Evolutionary conservation across 2,113 vertebrate species (phyloP).

Genomic region (Hirundichthys speculiger): DNA sequence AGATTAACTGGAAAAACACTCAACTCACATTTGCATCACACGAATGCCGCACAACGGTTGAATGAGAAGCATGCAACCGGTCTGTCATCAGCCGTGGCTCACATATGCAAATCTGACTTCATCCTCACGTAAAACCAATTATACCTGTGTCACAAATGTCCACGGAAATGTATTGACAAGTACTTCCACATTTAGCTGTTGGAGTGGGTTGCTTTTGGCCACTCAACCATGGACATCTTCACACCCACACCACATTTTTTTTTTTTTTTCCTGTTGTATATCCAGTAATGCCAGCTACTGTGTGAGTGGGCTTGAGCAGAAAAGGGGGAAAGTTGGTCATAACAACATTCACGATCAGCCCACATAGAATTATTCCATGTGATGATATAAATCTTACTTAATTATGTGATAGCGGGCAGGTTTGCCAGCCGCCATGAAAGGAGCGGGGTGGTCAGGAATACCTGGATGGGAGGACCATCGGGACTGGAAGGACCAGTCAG

Average conservation of each 20-base stretch:
- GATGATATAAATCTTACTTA: slow-evolving; percentile 70
- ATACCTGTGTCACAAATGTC: slow-evolving; percentile 47
- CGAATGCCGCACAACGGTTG: slow-evolving; percentile 8
- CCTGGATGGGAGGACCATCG: slow-evolving; percentile 26
- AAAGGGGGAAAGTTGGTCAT: slow-evolving; percentile 28
- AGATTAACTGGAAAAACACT: too few relatives aligned
- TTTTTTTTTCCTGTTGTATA: slow-evolving; percentile 28
- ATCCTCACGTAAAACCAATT: slow-evolving; percentile 23
- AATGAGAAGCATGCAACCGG: not conserved
- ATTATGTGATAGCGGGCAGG: slow-evolving; percentile 51
- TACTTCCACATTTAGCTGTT: slow-evolving; percentile 47
- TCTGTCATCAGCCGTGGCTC: slow-evolving; percentile 38
- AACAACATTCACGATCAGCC: slow-evolving; percentile 56
- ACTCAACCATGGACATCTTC: slow-evolving; percentile 67
- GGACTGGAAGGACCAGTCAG: slow-evolving; percentile 17
- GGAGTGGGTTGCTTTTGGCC: slow-evolving; percentile 67
- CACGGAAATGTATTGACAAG: slow-evolving; percentile 55
- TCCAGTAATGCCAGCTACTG: slow-evolving; percentile 60
- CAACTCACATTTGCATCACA: not conserved
- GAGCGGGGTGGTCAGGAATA: slow-evolving; percentile 51
- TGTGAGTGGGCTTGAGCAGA: slow-evolving; percentile 65
- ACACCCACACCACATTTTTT: slow-evolving; percentile 59
- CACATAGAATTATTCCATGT: slow-evolving; percentile 69
- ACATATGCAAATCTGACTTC: slow-evolving; percentile 23
- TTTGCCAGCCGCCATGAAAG: slow-evolving; percentile 57